Base-by-base conservation (phyloP, 2,113 vertebrate genomes). In the Pomatorhinus ruficollis region DNA sequence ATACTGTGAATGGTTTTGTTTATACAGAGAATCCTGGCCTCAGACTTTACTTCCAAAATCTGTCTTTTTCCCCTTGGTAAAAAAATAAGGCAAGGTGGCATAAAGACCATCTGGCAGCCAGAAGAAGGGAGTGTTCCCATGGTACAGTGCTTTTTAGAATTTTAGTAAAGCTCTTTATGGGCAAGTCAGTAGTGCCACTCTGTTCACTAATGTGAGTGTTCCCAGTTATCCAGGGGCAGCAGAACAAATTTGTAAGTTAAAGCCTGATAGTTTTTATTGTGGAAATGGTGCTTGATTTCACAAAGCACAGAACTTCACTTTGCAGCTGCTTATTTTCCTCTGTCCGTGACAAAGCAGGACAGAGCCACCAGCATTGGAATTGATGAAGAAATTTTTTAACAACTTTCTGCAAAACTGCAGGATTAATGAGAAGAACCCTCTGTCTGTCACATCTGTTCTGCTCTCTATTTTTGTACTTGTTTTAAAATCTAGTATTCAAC, bases 341-440 rank as follows among this genome's bases (percentile, higher is more conserved):
- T 97, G 15, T 98, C 98, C 2, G 95, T 96, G 22, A 98, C 91
- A 25, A 99, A 98, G 77, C 97, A 98, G 40, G 98, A 98, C 12
- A 98, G 35, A n/a, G 97, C 96, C 61, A 98, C 97, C 12, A 98
- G 97, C 54, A 98, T 2, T 23, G 98, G 98, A 72, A 98, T 91
- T 66, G 97, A 68, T 4, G 97, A 93, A 10, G 98, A 97, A 83
- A 98, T 24, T 2, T 93, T 84, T 97, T 94, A 50, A 98, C 95
- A 52, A 94, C 90, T 15, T 95, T 95, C 96, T 56, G 97, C 97
- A 95, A 97, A 99, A 10, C 97, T 98, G 98, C 98, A 89, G 83
- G 39, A 8, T 64, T 70, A 86, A 80, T 88, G 53, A 61, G 64
- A 85, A 56, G 49, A 75, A 8, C 37, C 18, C 49, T 8, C 35